Base-by-base conservation (phyloP, 2,797 vertebrate species). In the Falco berigora region DNA sequence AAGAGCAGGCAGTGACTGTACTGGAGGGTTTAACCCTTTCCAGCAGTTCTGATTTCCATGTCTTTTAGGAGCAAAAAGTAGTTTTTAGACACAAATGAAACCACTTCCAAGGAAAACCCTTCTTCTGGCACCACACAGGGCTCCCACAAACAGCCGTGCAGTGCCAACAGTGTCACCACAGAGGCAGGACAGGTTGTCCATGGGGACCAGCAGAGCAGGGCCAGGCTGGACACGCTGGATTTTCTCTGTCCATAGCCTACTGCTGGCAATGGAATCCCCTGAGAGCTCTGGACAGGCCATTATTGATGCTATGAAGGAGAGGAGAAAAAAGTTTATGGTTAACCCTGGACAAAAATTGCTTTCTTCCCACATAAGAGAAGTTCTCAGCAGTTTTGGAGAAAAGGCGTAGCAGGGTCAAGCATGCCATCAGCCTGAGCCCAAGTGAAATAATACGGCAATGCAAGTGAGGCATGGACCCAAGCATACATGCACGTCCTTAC, bases 121-220 rank as follows among this genome's bases (percentile, higher is more conserved):
- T 32, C 9, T 52, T 69, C 36, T 68, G 38, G 25, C 8, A 3
- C 40, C 30, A 5, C 2, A 14, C 34, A 38, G 21, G 16, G 62
- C 27, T 9, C 12, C 32, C 17, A 30, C 3, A 1, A 67, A 42
- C 4, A 42, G 44, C 34, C 2, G 0, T 58, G n/a, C 16, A 5
- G 23, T 63, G 34, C 38, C 9, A 18, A 62, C 7, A 13, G 25
- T 17, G 66, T 30, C 42, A 22, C 38, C 59, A 46, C 8, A 78
- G 36, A 42, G 30, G 17, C 15, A 67, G 38, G 49, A 10, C 49
- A 38, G 25, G 40, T 10, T 76, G 84, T 15, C 44, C 49, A 14
- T 15, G n/a, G 81, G 30, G 68, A 80, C 36, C 52, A 63, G 73
- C 49, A 88, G 49, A 55, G 49, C 28, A 32, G 18, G 36, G 14